A percentile compares a stretch with the other conserved stretches of the same genome.
Evolutionary conservation across 2,797 vertebrate species (phyloP).

Genomic region (Remorina albescens): DNA sequence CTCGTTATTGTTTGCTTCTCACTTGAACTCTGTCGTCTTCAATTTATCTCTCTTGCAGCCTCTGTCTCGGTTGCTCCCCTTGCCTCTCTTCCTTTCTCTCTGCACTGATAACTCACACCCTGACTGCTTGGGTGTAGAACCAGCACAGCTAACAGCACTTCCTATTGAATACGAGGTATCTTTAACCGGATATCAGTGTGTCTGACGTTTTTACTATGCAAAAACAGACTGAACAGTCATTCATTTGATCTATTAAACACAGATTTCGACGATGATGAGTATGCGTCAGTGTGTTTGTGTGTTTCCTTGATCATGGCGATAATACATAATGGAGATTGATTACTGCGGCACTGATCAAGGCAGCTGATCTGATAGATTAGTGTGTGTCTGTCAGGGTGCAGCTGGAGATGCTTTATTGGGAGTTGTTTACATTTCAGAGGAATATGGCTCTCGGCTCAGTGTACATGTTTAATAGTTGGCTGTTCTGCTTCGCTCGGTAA

Average conservation of each 20-base stretch:
- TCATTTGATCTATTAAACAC: conserved; percentile 48
- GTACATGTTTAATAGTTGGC: conserved; percentile 33
- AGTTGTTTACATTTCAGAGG: conserved; percentile 55
- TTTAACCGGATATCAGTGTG: neutral
- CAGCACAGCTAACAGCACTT: conserved; percentile 7
- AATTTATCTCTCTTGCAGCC: conserved; percentile 43
- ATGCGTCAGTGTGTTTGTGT: neutral
- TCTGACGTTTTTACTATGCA: conserved; percentile 4
- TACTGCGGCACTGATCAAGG: conserved; percentile 47
- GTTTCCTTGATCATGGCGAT: conserved; percentile 40
- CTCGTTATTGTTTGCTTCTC: conserved; percentile 44
- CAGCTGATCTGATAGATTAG: conserved; percentile 45
- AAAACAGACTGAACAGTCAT: neutral
- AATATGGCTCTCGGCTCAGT: conserved; percentile 7
- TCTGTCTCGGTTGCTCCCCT: conserved; percentile 20
- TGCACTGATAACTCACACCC: conserved; percentile 20
- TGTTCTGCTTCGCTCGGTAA: conserved; percentile 19
- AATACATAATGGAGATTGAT: conserved; percentile 64
- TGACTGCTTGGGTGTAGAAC: neutral
- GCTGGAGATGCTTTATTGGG: conserved; percentile 35
- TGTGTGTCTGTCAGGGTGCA: conserved; percentile 28
- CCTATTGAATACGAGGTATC: neutral
- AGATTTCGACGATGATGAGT: conserved; percentile 32
- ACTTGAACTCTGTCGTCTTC: conserved; percentile 51
- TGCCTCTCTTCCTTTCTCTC: conserved; percentile 15